phyloP scores from a whole-genome alignment of 1,140 invertebrate genomes.

The Bombus soroeensis region DNA sequence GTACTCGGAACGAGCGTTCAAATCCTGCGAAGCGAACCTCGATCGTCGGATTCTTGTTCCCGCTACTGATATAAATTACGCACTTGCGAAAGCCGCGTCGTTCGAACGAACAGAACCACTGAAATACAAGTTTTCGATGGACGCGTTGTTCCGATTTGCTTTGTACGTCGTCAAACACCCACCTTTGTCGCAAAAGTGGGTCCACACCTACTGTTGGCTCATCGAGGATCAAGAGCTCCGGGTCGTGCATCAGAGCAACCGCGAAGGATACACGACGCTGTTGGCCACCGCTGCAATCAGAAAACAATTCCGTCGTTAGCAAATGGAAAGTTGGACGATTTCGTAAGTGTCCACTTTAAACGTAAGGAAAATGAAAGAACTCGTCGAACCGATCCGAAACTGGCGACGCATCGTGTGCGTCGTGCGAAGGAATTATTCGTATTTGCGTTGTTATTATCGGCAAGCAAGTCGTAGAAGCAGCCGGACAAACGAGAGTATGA shows the following conservation, averaged over 20 bases:
- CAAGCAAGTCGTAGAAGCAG: background rate
- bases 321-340: background rate
- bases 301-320: background rate
- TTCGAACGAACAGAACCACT: no score
- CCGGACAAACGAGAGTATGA: no score
- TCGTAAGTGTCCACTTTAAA: background rate
- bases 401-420: background rate
- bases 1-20: no score
- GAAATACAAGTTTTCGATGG: background rate
- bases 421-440: no score
- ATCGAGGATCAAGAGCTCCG: constrained; percentile 95
- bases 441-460: no score
- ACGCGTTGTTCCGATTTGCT: no score
- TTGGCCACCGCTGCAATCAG: constrained; percentile 91
- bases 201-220: constrained; percentile 98
- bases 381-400: background rate
- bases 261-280: constrained; percentile 96
- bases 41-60: no score
- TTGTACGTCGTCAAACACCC: background rate
- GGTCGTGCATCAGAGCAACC: constrained; percentile 95
- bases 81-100: no score
- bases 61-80: no score
- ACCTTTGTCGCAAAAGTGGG: constrained; percentile 92
- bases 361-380: background rate
- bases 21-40: no score